Base-by-base conservation (phyloP, 2,113 vertebrate species). In the Talpa occidentalis region DNA sequence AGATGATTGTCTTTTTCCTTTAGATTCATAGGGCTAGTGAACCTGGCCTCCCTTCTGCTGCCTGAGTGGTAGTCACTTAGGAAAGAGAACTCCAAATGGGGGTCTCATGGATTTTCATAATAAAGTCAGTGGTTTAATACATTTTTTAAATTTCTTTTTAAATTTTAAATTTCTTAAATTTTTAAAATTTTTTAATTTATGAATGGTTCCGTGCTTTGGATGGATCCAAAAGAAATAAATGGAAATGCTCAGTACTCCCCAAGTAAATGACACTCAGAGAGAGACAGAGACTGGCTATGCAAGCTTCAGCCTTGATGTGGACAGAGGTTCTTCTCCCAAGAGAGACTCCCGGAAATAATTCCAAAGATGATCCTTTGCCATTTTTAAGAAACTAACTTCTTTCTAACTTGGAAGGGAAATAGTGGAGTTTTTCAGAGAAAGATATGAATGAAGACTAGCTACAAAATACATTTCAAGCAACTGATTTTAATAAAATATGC, bases 341-440 rank as follows among this genome's bases (percentile, higher is more conserved):
- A 74, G 30, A 60, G 32, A 79, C 40, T 62, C 74, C 26, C 74
- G 56, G 26, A 62, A 84, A 81, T 70, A 59, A 76, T 26, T n/a
- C 49, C 44, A 56, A 76, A 10, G 24, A 56, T 22, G n/a, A 52
- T 44, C 10, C 4, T 83, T 74, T 82, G 32, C 67, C 7, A 47
- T 90, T 42, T 42, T 90, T 86, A 76, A 62, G 35, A 83, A 47
- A 44, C 32, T 8, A 72, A 73, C 62, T 92, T 87, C 49, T 83
- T n/a, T 83, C 47, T 79, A 6, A 72, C 16, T 26, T 24, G 14
- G 54, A 89, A 70, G 17, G 47, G 11, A 56, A 14, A 66, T 1
- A 10, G 30, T 67, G 16, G 30, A 66, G 24, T 72, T 86, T 52
- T 81, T 49, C 60, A n/a, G 30, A 60, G 24, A 69, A 78, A 11